phyloP scores from a whole-genome alignment of 2,888 invertebrate species.

The Ephialtes manifestator region DNA sequence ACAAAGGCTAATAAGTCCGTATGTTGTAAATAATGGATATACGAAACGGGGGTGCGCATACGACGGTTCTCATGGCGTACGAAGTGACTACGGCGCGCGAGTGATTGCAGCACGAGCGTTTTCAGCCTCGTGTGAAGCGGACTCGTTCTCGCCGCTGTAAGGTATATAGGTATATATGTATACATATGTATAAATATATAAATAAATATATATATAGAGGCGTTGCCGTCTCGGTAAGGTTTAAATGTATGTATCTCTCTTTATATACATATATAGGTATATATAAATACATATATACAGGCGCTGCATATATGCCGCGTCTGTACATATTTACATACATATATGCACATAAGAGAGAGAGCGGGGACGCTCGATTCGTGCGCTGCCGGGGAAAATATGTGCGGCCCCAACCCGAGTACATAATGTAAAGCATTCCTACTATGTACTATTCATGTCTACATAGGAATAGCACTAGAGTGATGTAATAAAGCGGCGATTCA shows the following conservation, averaged over 20 bases:
- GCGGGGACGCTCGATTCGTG: slow-evolving; percentile 65
- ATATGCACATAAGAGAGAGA: slow-evolving; percentile 44
- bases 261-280: no score
- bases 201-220: no score
- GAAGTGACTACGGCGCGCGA: slow-evolving; percentile 30
- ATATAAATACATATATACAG: slow-evolving; percentile 19
- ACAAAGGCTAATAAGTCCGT: slow-evolving; percentile 21
- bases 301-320: slow-evolving; percentile 45
- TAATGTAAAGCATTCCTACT: slow-evolving; percentile 63
- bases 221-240: no score
- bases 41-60: slow-evolving; percentile 11
- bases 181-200: slow-evolving; percentile 2
- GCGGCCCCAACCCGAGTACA: slow-evolving; percentile 66
- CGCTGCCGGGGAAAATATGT: slow-evolving; percentile 66
- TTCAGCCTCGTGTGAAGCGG: slow-evolving; percentile 67
- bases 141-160: slow-evolving; percentile 44
- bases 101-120: slow-evolving; percentile 1
- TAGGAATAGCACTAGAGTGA: slow-evolving; percentile 79
- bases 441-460: slow-evolving; percentile 63
- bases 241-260: no score
- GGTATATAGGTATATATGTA: slow-evolving; percentile 10
- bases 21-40: slow-evolving; percentile 57
- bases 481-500: slow-evolving; percentile 83
- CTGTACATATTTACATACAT: slow-evolving; percentile 33
- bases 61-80: slow-evolving; percentile 55